Conservation (phyloP, 2,888 invertebrate species). For the Philopedon plagiatum region DNA sequence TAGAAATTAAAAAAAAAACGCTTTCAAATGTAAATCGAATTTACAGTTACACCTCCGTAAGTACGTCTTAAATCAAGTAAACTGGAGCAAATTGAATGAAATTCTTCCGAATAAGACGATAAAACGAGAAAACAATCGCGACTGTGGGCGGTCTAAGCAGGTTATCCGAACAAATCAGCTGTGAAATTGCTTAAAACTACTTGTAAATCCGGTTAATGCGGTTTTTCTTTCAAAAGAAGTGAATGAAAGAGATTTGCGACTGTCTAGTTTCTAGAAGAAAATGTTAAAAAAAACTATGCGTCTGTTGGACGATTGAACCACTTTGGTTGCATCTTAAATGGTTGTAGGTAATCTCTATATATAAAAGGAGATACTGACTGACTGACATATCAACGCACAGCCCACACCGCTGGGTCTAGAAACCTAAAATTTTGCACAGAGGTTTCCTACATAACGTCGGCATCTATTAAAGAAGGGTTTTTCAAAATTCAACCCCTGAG, state of each 20-base stretch:
- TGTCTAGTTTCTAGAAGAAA: too few species aligned
- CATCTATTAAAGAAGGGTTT: too few species aligned
- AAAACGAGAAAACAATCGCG: slow-evolving; percentile 25
- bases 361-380: too few species aligned
- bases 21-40: slow-evolving; percentile 4
- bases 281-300: too few species aligned
- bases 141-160: slow-evolving; percentile 28
- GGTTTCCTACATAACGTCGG: too few species aligned
- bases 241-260: not conserved
- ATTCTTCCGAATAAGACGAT: slow-evolving; percentile 24
- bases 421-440: too few species aligned
- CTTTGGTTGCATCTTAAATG: too few species aligned
- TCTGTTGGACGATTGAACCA: too few species aligned
- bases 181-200: slow-evolving; percentile 25
- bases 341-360: too few species aligned
- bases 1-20: not conserved
- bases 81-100: slow-evolving; percentile 28
- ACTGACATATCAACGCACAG: too few species aligned
- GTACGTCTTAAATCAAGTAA: slow-evolving; percentile 31
- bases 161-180: slow-evolving; percentile 29
- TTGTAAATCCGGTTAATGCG: slow-evolving; percentile 13
- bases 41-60: slow-evolving; percentile 21
- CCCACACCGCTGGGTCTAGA: too few species aligned
- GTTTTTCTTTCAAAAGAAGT: not conserved
- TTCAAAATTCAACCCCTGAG: too few species aligned